These are phyloP conservation scores for Tachina grossa DNA, from an alignment of 2,888 invertebrate genomes.

Conservation along the genomic window DNA sequence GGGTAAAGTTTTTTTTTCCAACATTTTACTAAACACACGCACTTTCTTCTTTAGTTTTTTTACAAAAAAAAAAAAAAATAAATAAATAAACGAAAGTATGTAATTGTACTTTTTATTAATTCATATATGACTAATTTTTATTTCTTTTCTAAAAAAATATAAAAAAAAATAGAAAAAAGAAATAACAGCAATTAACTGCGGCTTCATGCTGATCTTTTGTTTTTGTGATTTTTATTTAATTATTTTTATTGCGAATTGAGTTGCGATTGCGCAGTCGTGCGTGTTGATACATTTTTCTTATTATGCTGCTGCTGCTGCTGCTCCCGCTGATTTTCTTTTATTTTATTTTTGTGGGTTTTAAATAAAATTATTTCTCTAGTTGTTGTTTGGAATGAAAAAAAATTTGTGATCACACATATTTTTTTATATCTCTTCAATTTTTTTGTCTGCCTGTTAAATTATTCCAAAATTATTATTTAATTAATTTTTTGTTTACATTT, in stretches of 20 bases:
- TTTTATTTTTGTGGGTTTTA: neutral
- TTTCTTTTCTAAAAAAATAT: neutral
- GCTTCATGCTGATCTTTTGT: constrained; percentile 45
- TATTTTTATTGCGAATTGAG: constrained; percentile 52
- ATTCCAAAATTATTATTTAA: constrained; percentile 67
- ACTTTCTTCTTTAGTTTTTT: constrained; percentile 15
- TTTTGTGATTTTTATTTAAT: constrained; percentile 69
- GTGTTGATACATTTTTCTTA: constrained; percentile 57
- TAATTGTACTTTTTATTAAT: constrained; percentile 40
- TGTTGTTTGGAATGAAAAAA: neutral
- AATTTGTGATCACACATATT: neutral
- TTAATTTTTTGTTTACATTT: constrained; percentile 45
- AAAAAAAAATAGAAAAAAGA: constrained; percentile 7
- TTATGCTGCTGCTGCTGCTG: constrained; percentile 24
- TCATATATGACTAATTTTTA: constrained; percentile 13
- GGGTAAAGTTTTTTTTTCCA: neutral
- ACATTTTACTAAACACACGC: constrained; percentile 4
- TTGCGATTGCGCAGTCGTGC: constrained; percentile 68
- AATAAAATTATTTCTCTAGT: constrained; percentile 4
- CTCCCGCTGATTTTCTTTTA: neutral
- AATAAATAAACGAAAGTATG: constrained; percentile 57
- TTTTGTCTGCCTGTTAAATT: constrained; percentile 45
- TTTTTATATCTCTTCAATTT: too few species aligned
- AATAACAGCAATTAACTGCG: constrained; percentile 29
- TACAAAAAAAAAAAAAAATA: too few species aligned